Evolutionary conservation across 2,797 vertebrate species (phyloP).

Genomic region (Dallia pectoralis): DNA sequence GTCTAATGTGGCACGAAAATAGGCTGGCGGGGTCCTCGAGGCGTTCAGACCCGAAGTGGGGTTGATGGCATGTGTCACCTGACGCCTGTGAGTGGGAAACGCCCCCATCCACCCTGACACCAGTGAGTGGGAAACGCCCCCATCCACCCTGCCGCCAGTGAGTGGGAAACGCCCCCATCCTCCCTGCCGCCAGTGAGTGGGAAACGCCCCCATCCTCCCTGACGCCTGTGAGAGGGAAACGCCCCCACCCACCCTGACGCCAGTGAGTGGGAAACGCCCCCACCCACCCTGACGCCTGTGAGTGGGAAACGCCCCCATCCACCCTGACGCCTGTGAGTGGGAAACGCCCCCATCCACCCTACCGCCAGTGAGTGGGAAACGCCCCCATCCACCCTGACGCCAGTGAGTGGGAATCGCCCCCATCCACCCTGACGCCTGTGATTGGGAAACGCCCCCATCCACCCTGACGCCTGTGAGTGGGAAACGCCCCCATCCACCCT

Average conservation of each 20-base stretch:
- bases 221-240: constrained; percentile 65
- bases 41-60: constrained; percentile 56
- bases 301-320: constrained; percentile 68
- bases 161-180: constrained; percentile 68
- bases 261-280: constrained; percentile 41
- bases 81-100: constrained; percentile 65
- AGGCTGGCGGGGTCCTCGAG: constrained; percentile 26
- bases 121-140: constrained; percentile 41
- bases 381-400: constrained; percentile 57
- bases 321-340: constrained; percentile 23
- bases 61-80: constrained; percentile 36
- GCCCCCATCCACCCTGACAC: constrained; percentile 57
- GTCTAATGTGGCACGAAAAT: constrained; percentile 29
- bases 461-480: constrained; percentile 62
- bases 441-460: constrained; percentile 47
- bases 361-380: constrained; percentile 65
- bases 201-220: constrained; percentile 55
- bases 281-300: constrained; percentile 60
- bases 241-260: constrained; percentile 57
- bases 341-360: constrained; percentile 55
- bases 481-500: no score
- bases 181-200: constrained; percentile 23
- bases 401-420: no score
- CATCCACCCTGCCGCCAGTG: constrained; percentile 60
- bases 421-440: no score